These are phyloP conservation scores for Ptychadena robeensis DNA, from an alignment of 2,797 vertebrate species.

Conservation along the genomic window DNA sequence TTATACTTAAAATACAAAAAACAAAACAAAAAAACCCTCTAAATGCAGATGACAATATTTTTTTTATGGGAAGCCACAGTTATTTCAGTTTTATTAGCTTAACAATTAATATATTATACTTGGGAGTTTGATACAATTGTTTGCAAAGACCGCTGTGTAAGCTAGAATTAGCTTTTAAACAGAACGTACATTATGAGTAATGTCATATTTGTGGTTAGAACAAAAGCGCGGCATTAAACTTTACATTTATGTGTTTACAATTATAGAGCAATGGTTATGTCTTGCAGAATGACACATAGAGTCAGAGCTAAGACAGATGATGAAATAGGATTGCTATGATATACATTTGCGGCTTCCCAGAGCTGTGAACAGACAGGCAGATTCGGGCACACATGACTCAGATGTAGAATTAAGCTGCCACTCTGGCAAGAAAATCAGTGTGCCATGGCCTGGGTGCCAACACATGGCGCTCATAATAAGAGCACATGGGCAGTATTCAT, in stretches of 20 bases:
- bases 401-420: conserved; percentile 25
- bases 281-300: too few relatives aligned
- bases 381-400: conserved; percentile 16
- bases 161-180: too few relatives aligned
- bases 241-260: not conserved
- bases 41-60: too few relatives aligned
- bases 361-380: conserved; percentile 1
- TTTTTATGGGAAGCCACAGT: too few relatives aligned
- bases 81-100: not conserved
- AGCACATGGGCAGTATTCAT: conserved; percentile 26
- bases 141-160: not conserved
- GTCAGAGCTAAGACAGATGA: not conserved
- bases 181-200: not conserved
- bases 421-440: not conserved
- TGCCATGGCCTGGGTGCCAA: not conserved
- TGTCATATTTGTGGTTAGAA: not conserved
- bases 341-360: not conserved
- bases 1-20: too few relatives aligned
- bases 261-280: not conserved
- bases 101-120: not conserved
- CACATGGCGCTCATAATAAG: conserved; percentile 15
- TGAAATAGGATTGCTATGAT: not conserved
- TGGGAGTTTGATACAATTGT: not conserved
- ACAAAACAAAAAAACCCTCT: too few relatives aligned
- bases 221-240: not conserved